Evolutionary conservation across 2,888 invertebrate genomes (phyloP), one percentile per base, ranked within the genome.

Genomic region (Plemyria rubiginata): DNA sequence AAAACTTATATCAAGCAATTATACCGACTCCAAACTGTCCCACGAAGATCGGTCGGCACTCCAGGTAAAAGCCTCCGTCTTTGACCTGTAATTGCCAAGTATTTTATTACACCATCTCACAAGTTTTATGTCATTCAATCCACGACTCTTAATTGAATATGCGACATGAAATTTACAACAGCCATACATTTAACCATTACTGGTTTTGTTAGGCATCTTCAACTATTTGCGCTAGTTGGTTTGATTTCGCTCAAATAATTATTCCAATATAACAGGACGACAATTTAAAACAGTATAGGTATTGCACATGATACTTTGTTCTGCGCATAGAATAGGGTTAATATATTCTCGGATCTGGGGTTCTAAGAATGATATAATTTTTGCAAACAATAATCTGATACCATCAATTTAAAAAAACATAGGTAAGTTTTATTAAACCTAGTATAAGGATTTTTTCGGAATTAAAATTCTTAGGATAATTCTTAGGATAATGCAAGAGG

Each of bases 101-200:
- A 88, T 85, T 90, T 91, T 89, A 91, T 90, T 85, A 83, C 91
- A 85, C 87, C 84, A 85, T 86, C 86, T 82, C 83, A 86, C 81
- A 86, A 86, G 89, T 90, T 90, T 91, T 90, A 91, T 90, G 89
- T 87, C 87, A 88, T 91, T 88, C 88, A 89, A 90, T 90, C 84
- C 84, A 81, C 84, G 85, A 85, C 81, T 86, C 88, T 89, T 90
- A 90, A 91, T 91, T 90, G 91, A 90, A 90, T 88, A 88, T 90
- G 86, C 81, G 87, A 86, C 86, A 82, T 82, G 85, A 86, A 89
- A 89, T 90, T 90, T 90, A 91, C 88, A 86, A 86, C 85, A 80
- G 77, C 86, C 85, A 86, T 90, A 87, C 82, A 76, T 87, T 89
- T 81, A 84, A 83, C 80, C 80, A 79, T 82, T 84, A 77, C 81